Evolutionary conservation across 23 tunicate genomes (phyloP).

Genomic region (Oikopleura dioica): DNA sequence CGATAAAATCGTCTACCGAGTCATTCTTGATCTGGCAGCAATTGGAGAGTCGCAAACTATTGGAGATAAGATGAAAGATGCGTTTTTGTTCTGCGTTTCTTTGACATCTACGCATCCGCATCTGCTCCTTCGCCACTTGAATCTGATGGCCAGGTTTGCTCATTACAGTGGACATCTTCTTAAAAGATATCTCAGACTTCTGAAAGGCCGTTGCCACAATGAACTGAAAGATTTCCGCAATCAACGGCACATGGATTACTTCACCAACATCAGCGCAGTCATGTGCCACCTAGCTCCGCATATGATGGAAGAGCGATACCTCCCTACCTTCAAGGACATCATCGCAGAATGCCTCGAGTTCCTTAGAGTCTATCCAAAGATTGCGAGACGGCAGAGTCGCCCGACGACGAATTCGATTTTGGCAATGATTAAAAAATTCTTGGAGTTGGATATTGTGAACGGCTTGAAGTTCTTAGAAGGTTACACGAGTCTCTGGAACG

Average conservation of each 20-base stretch:
- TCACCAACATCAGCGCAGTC: neutral
- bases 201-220: neutral
- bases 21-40: neutral
- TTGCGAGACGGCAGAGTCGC: neutral
- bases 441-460: neutral
- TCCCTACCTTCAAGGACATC: neutral
- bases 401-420: neutral
- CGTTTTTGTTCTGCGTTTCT: neutral
- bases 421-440: neutral
- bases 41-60: neutral
- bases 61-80: slow-evolving; percentile 8
- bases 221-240: neutral
- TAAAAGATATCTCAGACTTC: neutral
- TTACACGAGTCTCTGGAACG: neutral
- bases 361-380: neutral
- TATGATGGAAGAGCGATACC: neutral
- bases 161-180: neutral
- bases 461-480: neutral
- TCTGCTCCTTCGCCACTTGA: neutral
- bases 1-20: slow-evolving; percentile 3
- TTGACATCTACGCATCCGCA: neutral
- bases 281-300: neutral
- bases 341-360: neutral
- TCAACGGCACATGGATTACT: neutral
- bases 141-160: neutral